These are phyloP conservation scores for Tupiocoris notatus DNA, from an alignment of 2,888 invertebrate species.

Conservation along the genomic window DNA sequence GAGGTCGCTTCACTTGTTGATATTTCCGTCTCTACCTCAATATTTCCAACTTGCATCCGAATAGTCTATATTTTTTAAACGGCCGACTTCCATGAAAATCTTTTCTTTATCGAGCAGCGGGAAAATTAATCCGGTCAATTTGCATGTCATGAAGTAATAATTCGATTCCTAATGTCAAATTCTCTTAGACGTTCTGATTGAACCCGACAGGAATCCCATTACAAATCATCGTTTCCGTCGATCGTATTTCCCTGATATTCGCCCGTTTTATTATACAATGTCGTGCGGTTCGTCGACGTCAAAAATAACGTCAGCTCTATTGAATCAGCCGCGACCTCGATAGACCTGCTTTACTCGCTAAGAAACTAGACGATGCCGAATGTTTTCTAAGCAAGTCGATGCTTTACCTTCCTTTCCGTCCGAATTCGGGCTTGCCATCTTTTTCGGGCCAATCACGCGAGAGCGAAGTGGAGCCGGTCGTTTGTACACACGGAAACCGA, in stretches of 20 bases:
- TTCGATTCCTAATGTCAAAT: too few species aligned
- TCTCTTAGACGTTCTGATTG: too few species aligned
- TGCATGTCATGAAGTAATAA: too few species aligned
- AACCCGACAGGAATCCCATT: too few species aligned
- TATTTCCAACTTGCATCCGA: too few species aligned
- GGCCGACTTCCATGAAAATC: neutral
- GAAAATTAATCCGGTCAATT: too few species aligned
- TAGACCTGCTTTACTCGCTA: neutral
- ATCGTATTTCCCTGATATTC: too few species aligned
- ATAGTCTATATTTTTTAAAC: too few species aligned
- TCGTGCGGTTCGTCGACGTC: neutral
- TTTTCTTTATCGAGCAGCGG: too few species aligned
- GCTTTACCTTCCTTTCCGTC: neutral
- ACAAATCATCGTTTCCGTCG: too few species aligned
- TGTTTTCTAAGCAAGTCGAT: too few species aligned
- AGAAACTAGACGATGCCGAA: neutral
- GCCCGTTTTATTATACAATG: neutral
- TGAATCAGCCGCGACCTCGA: neutral
- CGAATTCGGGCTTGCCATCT: neutral
- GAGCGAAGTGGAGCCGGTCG: conserved; percentile 29
- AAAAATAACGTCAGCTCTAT: neutral
- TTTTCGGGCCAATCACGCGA: conserved; percentile 34
- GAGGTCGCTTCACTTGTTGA: conserved; percentile 14
- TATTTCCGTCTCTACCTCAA: conserved; percentile 4
- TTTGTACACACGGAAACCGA: conserved; percentile 35